Evolutionary conservation across 2,113 vertebrate genomes (phyloP).

Genomic region (Gracilinanus agilis): DNA sequence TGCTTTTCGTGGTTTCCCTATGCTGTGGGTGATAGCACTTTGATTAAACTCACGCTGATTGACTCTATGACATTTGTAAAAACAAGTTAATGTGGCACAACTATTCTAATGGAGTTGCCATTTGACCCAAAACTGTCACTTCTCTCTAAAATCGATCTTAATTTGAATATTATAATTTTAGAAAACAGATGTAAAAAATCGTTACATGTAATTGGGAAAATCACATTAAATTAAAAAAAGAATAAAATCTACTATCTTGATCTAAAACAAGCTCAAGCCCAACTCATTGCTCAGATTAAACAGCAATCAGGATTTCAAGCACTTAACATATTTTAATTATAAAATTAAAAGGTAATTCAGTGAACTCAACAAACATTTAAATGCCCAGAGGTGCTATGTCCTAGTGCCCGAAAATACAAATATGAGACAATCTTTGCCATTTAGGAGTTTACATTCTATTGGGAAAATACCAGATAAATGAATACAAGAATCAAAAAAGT

Average conservation of each 20-base stretch:
- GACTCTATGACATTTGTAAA: background rate
- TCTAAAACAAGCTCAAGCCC: slow-evolving; percentile 17
- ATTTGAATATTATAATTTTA: no score
- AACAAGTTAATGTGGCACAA: background rate
- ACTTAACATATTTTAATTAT: background rate
- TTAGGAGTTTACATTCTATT: background rate
- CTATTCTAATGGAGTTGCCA: slow-evolving; percentile 24
- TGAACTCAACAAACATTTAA: background rate
- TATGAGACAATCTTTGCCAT: background rate
- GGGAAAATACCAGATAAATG: background rate
- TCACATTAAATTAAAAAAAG: no score
- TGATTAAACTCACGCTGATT: background rate
- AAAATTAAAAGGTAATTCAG: background rate
- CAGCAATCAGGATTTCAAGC: background rate
- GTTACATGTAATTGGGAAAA: no score
- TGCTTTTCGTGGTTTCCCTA: background rate
- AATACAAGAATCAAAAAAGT: background rate
- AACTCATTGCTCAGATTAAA: background rate
- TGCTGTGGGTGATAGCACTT: background rate
- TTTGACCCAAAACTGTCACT: background rate
- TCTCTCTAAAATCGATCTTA: background rate
- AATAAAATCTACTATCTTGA: background rate
- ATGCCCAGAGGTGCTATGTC: background rate
- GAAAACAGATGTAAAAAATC: no score
- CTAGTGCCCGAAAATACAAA: background rate